These are phyloP conservation scores for Synodontis membranacea DNA, from an alignment of 2,113 vertebrate genomes.

Conservation along the genomic window DNA sequence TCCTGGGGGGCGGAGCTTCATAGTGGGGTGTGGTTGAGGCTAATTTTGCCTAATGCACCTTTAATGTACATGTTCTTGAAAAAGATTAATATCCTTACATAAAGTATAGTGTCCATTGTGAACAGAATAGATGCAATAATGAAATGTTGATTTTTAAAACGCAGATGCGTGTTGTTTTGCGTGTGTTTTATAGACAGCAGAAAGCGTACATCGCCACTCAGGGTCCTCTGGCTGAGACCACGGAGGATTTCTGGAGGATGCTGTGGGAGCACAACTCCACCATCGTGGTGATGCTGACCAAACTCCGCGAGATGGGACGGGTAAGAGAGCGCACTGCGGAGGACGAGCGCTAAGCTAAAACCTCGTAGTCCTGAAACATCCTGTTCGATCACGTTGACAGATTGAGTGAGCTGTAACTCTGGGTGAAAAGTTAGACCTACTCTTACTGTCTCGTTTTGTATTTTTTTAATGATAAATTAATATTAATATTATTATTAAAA, in stretches of 20 bases:
- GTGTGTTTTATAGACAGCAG: slow-evolving; percentile 80
- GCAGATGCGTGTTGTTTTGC: background rate
- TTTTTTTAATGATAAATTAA: background rate
- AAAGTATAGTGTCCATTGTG: too few species aligned
- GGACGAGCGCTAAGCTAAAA: background rate
- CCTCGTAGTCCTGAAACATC: background rate
- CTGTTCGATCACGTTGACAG: background rate
- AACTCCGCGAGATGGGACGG: slow-evolving; percentile 94
- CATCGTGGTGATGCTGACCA: slow-evolving; percentile 96
- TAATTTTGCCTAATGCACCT: too few species aligned
- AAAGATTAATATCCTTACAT: too few species aligned
- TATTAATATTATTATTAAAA: too few species aligned
- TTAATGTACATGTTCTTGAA: too few species aligned
- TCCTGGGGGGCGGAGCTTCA: too few species aligned
- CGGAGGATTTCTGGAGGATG: slow-evolving; percentile 98
- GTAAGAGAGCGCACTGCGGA: slow-evolving; percentile 65
- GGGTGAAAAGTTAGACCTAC: too few species aligned
- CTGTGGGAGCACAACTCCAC: slow-evolving; percentile 98
- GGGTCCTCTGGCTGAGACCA: slow-evolving; percentile 92
- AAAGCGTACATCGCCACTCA: slow-evolving; percentile 96
- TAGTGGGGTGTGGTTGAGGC: too few species aligned
- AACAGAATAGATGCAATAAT: too few species aligned
- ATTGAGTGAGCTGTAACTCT: too few species aligned
- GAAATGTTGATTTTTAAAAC: too few species aligned
- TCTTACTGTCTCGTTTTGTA: too few species aligned